Conservation (phyloP, 2,888 invertebrate genomes). For the Caenorhabditis sp. region DNA sequence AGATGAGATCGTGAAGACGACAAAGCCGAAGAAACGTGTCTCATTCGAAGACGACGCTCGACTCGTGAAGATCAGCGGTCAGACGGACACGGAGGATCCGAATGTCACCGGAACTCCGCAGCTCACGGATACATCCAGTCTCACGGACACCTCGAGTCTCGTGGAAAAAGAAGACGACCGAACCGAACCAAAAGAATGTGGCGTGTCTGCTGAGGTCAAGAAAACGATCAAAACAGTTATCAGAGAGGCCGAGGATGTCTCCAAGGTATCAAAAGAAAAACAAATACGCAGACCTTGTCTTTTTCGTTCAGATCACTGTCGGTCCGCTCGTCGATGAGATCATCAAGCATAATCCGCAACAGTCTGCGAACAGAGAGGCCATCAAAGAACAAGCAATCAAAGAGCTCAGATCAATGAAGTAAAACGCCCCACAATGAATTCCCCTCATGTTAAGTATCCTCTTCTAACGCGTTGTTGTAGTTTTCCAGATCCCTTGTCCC, state of each 20-base stretch:
- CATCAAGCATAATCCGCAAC: constrained; percentile 9
- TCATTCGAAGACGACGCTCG: constrained; percentile 12
- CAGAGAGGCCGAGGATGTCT: not conserved
- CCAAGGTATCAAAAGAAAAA: not conserved
- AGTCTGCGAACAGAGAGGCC: not conserved
- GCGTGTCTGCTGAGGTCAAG: not conserved
- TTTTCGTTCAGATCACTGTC: not conserved
- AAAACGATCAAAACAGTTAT: not conserved
- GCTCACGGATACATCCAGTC: too few relatives aligned
- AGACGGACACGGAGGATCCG: too few relatives aligned
- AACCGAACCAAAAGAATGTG: constrained; percentile 1
- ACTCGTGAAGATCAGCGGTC: not conserved
- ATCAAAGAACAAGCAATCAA: constrained; percentile 1
- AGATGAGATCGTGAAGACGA: not conserved
- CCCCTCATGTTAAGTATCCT: not conserved
- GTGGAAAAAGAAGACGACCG: too few relatives aligned
- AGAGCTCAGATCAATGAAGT: not conserved
- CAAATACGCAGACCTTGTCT: too few relatives aligned
- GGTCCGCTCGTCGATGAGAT: not conserved
- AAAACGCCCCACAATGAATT: too few relatives aligned
- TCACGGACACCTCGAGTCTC: too few relatives aligned
- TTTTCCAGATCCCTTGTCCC: too few relatives aligned
- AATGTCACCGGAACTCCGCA: too few relatives aligned
- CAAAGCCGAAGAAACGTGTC: constrained; percentile 22
- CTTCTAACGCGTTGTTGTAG: too few relatives aligned